Conservation (phyloP, 2,113 vertebrate species). For the Micronycteris hirsuta region DNA sequence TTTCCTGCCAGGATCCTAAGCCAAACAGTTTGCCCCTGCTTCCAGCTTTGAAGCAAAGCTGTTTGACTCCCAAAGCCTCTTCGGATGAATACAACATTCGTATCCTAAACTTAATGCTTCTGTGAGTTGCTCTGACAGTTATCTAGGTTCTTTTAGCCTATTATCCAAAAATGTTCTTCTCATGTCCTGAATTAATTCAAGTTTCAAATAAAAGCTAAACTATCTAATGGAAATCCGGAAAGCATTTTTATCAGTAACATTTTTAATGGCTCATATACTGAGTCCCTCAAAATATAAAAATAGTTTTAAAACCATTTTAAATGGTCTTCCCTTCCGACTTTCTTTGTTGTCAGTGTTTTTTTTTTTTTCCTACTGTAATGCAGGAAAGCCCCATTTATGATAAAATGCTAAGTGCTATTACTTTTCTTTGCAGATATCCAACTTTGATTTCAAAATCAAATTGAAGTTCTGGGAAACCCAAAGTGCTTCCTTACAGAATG, state of each 20-base stretch:
- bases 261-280: slow-evolving; percentile 69
- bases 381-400: not conserved
- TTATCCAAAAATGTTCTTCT: slow-evolving; percentile 68
- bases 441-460: slow-evolving; percentile 34
- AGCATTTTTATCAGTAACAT: slow-evolving; percentile 70
- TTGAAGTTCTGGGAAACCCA: slow-evolving; percentile 31
- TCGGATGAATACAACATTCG: slow-evolving; percentile 69
- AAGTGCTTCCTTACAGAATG: not conserved
- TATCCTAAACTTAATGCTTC: slow-evolving; percentile 41
- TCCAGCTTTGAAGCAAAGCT: slow-evolving; percentile 69
- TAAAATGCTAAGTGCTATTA: slow-evolving; percentile 29
- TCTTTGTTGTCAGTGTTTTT: not conserved
- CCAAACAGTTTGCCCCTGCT: slow-evolving; percentile 62
- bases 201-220: slow-evolving; percentile 62
- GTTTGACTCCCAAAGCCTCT: slow-evolving; percentile 66
- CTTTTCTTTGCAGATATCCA: slow-evolving; percentile 5
- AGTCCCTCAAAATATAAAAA: slow-evolving; percentile 61
- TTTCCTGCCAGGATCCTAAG: slow-evolving; percentile 64
- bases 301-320: slow-evolving; percentile 62
- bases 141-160: slow-evolving; percentile 61
- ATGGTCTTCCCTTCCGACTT: not conserved
- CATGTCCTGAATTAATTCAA: slow-evolving; percentile 72
- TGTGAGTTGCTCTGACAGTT: slow-evolving; percentile 59
- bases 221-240: slow-evolving; percentile 71
- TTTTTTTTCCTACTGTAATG: not conserved